Percentiles rank a stretch among this genome's conserved stretches.
Conservation (phyloP, 2,888 invertebrate species). For the Tipula vernalis region DNA sequence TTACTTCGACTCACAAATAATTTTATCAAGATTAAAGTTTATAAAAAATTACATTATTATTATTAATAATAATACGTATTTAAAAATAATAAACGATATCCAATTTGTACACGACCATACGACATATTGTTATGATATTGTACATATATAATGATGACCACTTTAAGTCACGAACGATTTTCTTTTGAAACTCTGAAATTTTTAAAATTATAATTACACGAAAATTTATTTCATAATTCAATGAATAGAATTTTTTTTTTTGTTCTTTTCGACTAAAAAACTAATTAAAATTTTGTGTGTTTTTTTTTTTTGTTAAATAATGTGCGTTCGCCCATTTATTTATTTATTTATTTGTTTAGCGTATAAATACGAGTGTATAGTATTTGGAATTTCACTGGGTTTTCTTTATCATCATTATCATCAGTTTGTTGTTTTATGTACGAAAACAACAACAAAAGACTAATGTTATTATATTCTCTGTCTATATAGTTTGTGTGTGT, state of each 20-base stretch:
- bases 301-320: neutral
- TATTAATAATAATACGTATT: neutral
- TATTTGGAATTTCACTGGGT: neutral
- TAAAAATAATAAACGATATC: neutral
- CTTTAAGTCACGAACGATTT: neutral
- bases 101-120: neutral
- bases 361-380: neutral
- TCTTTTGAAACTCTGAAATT: neutral
- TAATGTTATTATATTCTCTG: neutral
- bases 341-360: neutral
- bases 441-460: neutral
- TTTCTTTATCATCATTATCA: neutral
- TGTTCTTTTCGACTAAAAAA: neutral
- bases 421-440: neutral
- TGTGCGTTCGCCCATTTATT: neutral
- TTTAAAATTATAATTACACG: neutral
- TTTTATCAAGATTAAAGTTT: neutral
- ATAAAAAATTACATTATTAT: conserved; percentile 4
- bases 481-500: neutral
- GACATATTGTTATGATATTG: neutral
- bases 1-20: neutral
- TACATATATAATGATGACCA: neutral
- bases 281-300: neutral
- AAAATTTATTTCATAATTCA: neutral
- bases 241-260: neutral